Evolutionary conservation across 2,113 vertebrate genomes (phyloP).

Genomic region (Plecturocebus donacophilus): DNA sequence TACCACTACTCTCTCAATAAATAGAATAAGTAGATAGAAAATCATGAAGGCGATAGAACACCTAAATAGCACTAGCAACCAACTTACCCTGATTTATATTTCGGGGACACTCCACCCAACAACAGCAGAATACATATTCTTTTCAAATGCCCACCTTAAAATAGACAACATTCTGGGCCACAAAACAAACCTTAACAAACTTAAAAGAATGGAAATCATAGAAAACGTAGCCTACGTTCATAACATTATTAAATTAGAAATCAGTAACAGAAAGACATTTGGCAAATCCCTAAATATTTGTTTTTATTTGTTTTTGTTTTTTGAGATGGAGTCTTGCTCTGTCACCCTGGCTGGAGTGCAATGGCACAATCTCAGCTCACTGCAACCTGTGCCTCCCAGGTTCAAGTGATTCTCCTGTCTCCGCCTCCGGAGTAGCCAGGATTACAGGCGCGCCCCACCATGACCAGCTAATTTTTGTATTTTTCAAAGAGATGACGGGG

Average conservation of each 20-base stretch:
- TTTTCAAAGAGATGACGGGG: no score
- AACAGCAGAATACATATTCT: not conserved
- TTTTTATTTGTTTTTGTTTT: no score
- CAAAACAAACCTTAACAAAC: slow-evolving; percentile 4
- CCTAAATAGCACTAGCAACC: not conserved
- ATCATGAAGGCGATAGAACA: not conserved
- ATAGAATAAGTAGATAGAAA: not conserved
- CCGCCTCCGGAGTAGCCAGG: not conserved
- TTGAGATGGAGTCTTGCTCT: no score
- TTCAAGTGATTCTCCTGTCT: not conserved
- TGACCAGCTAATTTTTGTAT: not conserved
- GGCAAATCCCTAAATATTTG: not conserved
- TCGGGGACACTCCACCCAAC: not conserved
- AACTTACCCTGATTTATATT: not conserved
- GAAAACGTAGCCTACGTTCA: not conserved
- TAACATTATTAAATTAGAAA: slow-evolving; percentile 6
- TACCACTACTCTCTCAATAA: not conserved
- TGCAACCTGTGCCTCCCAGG: no score
- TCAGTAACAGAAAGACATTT: not conserved
- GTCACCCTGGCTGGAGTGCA: no score
- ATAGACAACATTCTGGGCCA: not conserved
- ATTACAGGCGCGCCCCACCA: not conserved
- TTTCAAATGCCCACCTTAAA: not conserved
- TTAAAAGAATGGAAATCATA: not conserved
- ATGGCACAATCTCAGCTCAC: no score